phyloP scores from a whole-genome alignment of 2,797 vertebrate species.

The Cephalopachus bancanus region DNA sequence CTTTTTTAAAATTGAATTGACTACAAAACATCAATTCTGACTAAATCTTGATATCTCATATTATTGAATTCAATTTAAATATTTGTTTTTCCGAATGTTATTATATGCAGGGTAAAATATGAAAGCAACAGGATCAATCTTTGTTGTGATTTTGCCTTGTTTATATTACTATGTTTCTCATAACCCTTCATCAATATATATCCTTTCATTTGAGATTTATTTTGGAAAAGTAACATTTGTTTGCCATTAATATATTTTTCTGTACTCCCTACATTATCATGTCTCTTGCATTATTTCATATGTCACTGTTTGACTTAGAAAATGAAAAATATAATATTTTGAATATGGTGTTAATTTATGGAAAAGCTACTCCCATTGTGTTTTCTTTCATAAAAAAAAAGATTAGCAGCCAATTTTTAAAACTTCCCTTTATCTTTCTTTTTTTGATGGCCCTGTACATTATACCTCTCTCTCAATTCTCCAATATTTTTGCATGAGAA shows the following conservation, averaged over 20 bases:
- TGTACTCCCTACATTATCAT: not conserved
- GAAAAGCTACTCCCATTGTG: not conserved
- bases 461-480: not conserved
- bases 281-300: not conserved
- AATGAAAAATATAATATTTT: slow-evolving; percentile 1
- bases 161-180: not conserved
- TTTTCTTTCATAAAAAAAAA: slow-evolving; percentile 29
- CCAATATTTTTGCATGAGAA: slow-evolving; percentile 9
- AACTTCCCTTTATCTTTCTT: not conserved
- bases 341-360: not conserved
- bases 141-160: slow-evolving; percentile 42
- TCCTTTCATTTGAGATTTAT: slow-evolving; percentile 17
- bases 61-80: not conserved
- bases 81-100: not conserved
- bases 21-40: not conserved
- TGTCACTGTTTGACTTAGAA: slow-evolving; percentile 18
- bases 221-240: not conserved
- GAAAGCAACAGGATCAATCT: not conserved
- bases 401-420: not conserved
- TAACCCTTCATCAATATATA: not conserved
- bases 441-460: not conserved
- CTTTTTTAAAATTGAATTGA: slow-evolving; percentile 27
- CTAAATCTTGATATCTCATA: not conserved
- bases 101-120: not conserved
- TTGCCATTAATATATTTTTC: not conserved